Conservation (phyloP, 2,797 vertebrate species). For the Limnodromus scolopaceus region DNA sequence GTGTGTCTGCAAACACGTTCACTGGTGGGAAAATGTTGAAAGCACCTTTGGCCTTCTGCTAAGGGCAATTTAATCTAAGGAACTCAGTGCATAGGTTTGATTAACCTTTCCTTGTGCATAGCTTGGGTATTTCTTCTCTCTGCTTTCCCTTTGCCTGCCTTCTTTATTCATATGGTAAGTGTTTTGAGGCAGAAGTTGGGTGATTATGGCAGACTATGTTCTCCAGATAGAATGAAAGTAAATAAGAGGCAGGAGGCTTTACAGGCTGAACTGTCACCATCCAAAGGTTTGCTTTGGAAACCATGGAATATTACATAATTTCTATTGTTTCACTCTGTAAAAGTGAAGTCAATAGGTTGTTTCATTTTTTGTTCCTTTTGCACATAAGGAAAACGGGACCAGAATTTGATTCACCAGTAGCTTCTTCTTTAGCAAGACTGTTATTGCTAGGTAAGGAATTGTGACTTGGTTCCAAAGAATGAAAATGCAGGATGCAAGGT, state of each 20-base stretch:
- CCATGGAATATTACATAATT: neutral
- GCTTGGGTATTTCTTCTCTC: neutral
- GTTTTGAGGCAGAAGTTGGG: neutral
- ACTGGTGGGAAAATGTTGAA: neutral
- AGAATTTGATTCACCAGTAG: neutral
- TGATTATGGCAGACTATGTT: neutral
- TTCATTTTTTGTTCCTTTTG: neutral
- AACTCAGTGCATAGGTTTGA: neutral
- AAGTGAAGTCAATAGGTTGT: neutral
- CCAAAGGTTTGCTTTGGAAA: neutral
- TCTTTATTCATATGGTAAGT: neutral
- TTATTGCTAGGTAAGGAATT: neutral
- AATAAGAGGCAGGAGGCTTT: neutral
- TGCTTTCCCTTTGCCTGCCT: neutral
- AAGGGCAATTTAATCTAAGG: neutral
- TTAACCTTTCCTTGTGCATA: neutral
- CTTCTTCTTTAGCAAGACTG: neutral
- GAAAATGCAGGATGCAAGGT: neutral
- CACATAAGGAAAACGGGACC: neutral
- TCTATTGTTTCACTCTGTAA: neutral
- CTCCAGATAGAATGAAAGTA: neutral
- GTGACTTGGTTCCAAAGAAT: neutral
- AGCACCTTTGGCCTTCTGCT: neutral
- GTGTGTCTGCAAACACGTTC: neutral
- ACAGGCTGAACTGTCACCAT: neutral